Conservation (phyloP, 1,140 invertebrate species). For the Homalodisca vitripennis region DNA sequence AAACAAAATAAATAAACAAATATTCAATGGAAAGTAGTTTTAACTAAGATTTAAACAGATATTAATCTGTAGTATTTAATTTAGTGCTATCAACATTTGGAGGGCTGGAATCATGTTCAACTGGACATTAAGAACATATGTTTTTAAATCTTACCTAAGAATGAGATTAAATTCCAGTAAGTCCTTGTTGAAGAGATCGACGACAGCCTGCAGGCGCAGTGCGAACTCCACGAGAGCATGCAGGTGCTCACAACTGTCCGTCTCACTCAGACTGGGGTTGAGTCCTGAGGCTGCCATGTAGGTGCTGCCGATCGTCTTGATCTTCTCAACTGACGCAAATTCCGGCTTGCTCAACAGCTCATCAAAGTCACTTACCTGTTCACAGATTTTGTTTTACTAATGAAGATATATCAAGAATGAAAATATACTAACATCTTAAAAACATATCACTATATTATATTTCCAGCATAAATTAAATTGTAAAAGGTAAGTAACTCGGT, state of each 20-base stretch:
- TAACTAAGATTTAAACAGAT: too few relatives aligned
- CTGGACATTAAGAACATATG: too few relatives aligned
- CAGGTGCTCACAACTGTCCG: slow-evolving; percentile 78
- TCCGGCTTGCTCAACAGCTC: slow-evolving; percentile 79
- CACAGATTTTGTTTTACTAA: neutral
- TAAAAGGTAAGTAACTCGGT: neutral
- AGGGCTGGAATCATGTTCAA: too few relatives aligned
- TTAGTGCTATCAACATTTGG: too few relatives aligned
- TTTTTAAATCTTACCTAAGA: too few relatives aligned
- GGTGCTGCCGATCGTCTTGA: slow-evolving; percentile 96
- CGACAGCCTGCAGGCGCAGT: slow-evolving; percentile 80
- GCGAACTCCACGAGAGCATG: slow-evolving; percentile 88
- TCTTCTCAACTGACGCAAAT: slow-evolving; percentile 92
- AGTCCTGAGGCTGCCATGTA: slow-evolving; percentile 97
- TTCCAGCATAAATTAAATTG: neutral
- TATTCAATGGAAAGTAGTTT: too few relatives aligned
- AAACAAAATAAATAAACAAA: too few relatives aligned
- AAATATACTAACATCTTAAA: too few relatives aligned
- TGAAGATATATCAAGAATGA: too few relatives aligned
- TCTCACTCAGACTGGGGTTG: slow-evolving; percentile 65
- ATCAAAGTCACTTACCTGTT: slow-evolving; percentile 82
- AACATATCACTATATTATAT: slow-evolving; percentile 5
- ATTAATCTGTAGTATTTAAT: too few relatives aligned
- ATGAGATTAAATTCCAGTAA: slow-evolving; percentile 86
- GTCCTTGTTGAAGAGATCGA: slow-evolving; percentile 86